phyloP scores from a whole-genome alignment of 2,888 invertebrate genomes.

The Mythimna vitellina region DNA sequence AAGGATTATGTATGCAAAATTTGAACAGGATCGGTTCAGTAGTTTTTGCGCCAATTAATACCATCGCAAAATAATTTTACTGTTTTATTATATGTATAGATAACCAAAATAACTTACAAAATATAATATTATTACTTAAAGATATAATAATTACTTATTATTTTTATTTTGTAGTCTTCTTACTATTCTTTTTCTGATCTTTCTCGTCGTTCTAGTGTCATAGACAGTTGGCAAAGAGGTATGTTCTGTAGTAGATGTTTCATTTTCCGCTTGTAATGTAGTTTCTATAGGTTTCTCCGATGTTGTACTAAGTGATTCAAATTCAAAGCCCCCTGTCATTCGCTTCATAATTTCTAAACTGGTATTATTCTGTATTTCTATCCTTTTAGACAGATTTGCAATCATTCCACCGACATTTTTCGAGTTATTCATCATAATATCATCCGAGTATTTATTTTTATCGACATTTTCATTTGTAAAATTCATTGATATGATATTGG shows the following conservation, averaged over 20 bases:
- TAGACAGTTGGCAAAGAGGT: neutral
- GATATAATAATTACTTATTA: constrained; percentile 42
- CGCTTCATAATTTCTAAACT: constrained; percentile 75
- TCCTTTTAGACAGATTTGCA: constrained; percentile 73
- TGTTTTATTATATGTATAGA: no score
- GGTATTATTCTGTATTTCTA: constrained; percentile 79
- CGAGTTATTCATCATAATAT: constrained; percentile 47
- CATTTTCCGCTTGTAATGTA: neutral
- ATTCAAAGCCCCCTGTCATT: constrained; percentile 57
- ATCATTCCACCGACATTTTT: constrained; percentile 73
- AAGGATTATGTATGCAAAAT: no score
- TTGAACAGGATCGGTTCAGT: no score
- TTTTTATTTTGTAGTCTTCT: constrained; percentile 69
- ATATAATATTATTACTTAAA: neutral
- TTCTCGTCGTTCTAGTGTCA: constrained; percentile 62
- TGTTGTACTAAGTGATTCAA: constrained; percentile 30
- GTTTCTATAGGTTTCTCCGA: constrained; percentile 16
- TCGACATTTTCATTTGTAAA: constrained; percentile 67
- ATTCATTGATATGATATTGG: constrained; percentile 65
- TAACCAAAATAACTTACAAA: constrained; percentile 6
- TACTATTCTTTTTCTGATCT: constrained; percentile 68
- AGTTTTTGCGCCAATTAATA: no score
- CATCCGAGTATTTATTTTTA: constrained; percentile 67
- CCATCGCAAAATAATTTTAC: no score
- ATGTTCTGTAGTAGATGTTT: constrained; percentile 27